Percentiles rank a stretch among this genome's conserved stretches.
phyloP scores from a whole-genome alignment of 2,113 vertebrate genomes.

The Heliornis fulica region DNA sequence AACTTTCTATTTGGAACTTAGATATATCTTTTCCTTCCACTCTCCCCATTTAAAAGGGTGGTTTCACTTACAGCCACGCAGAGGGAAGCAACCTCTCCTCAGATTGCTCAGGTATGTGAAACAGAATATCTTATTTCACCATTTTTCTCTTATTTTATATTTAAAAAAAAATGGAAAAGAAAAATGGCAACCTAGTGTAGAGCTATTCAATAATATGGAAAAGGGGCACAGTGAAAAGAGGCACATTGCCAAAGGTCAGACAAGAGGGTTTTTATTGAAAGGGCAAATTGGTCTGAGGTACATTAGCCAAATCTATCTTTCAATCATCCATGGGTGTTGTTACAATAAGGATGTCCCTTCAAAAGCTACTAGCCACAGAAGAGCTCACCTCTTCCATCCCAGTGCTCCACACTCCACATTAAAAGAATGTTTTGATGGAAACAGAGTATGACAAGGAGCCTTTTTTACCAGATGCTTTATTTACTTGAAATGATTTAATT shows the following conservation, averaged over 20 bases:
- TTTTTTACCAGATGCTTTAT: slow-evolving; percentile 34
- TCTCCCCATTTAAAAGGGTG: neutral
- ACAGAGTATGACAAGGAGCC: neutral
- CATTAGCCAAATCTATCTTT: neutral
- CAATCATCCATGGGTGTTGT: neutral
- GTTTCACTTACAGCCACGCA: neutral
- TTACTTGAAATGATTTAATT: slow-evolving; percentile 42
- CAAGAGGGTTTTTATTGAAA: neutral
- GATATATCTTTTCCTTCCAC: neutral
- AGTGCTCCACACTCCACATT: neutral
- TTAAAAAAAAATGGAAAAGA: neutral
- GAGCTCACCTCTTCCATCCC: slow-evolving; percentile 14
- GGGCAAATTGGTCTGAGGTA: neutral
- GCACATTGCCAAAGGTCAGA: neutral
- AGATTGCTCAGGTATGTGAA: neutral
- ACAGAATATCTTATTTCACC: neutral
- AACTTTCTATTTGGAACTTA: slow-evolving; percentile 22
- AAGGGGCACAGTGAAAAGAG: neutral
- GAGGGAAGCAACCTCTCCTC: neutral
- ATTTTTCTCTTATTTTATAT: neutral
- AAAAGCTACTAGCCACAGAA: neutral
- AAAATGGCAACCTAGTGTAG: neutral
- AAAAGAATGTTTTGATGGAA: slow-evolving; percentile 24
- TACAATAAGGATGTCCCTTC: neutral
- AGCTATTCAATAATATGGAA: neutral